Percentiles rank a stretch among this genome's conserved stretches.
phyloP scores from a whole-genome alignment of 2,797 vertebrate species.

The Coccyzus lansbergi region DNA sequence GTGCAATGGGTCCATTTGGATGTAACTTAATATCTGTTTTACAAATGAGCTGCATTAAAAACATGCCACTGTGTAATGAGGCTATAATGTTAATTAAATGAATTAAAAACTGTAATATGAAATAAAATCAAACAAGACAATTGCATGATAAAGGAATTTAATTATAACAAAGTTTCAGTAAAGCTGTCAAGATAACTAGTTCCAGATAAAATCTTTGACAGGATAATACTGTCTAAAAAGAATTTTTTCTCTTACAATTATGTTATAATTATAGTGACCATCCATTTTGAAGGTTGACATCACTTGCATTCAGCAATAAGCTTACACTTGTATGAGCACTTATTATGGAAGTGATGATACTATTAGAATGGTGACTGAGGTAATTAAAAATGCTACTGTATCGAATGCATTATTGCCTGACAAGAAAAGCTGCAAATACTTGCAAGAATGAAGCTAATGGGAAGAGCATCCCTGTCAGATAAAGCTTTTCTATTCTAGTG shows the following conservation, averaged over 20 bases:
- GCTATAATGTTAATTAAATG: constrained; percentile 57
- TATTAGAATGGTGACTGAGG: background rate
- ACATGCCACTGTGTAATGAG: constrained; percentile 33
- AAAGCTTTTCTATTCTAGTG: background rate
- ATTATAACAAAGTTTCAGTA: constrained; percentile 42
- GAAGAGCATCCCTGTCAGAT: background rate
- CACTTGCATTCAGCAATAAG: constrained; percentile 6
- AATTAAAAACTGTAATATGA: constrained; percentile 45
- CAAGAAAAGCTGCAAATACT: background rate
- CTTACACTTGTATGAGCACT: background rate
- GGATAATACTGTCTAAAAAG: constrained; percentile 23
- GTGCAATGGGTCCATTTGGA: background rate
- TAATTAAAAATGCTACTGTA: background rate
- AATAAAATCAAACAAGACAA: constrained; percentile 61
- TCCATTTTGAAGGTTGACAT: background rate
- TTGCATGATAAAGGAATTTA: constrained; percentile 32
- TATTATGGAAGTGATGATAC: background rate
- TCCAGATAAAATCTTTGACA: constrained; percentile 35
- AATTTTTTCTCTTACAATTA: constrained; percentile 35
- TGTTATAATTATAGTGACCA: constrained; percentile 43
- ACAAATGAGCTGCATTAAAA: constrained; percentile 44
- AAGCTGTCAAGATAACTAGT: constrained; percentile 29
- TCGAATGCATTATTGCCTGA: background rate
- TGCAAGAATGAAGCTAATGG: background rate
- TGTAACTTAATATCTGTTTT: constrained; percentile 36